These are phyloP conservation scores for Pollenia amentaria DNA, from an alignment of 2,888 invertebrate genomes.

Conservation along the genomic window DNA sequence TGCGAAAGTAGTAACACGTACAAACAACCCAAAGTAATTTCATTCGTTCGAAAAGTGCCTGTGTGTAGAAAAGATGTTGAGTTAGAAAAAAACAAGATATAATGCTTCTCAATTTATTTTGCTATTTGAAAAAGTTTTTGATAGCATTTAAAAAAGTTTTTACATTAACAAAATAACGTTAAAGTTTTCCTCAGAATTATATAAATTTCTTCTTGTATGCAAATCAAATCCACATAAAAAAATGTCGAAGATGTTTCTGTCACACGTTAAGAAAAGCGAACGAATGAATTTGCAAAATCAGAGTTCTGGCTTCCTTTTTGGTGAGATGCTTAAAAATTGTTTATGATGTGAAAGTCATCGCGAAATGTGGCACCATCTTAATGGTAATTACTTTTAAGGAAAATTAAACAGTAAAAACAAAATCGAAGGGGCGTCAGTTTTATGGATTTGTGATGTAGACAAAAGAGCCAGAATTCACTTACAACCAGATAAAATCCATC, in stretches of 20 bases:
- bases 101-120: conserved; percentile 55
- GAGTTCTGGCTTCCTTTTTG: background rate
- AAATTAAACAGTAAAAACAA: background rate
- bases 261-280: background rate
- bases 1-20: background rate
- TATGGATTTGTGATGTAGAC: too few species aligned
- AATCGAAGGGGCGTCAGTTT: too few species aligned
- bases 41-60: background rate
- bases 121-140: conserved; percentile 45
- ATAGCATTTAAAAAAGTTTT: conserved; percentile 47
- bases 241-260: background rate
- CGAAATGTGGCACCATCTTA: background rate
- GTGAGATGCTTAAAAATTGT: background rate
- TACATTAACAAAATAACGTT: conserved; percentile 13
- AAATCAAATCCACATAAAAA: conserved; percentile 13
- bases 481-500: too few species aligned
- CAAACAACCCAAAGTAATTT: background rate
- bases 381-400: background rate
- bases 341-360: background rate
- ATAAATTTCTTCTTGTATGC: background rate
- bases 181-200: background rate
- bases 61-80: background rate
- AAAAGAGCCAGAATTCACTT: too few species aligned
- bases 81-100: conserved; percentile 13
- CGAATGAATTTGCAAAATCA: conserved; percentile 12